A percentile compares a stretch with the other conserved stretches of the same genome.
These are phyloP conservation scores for Syrmaticus mikado DNA, from an alignment of 2,113 vertebrate species.

Conservation along the genomic window DNA sequence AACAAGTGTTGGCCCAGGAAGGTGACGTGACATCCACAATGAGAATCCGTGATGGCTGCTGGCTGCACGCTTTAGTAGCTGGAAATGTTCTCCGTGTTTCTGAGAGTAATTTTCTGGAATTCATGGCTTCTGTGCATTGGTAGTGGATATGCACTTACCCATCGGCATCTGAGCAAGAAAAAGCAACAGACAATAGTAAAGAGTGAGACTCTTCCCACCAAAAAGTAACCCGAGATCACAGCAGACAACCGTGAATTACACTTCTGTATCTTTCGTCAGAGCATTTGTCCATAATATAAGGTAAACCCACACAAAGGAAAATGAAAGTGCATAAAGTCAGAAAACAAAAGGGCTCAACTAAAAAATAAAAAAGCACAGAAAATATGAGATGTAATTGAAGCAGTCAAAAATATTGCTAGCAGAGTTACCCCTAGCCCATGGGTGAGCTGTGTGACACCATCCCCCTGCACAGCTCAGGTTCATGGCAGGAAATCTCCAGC, in stretches of 20 bases:
- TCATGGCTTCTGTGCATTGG: conserved; percentile 45
- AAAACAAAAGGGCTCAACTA: neutral
- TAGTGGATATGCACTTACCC: neutral
- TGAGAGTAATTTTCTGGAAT: conserved; percentile 23
- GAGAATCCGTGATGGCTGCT: conserved; percentile 83
- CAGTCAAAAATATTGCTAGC: neutral
- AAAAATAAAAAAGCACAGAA: neutral
- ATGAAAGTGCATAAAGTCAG: neutral
- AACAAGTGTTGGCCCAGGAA: conserved; percentile 82
- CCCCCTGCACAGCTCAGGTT: neutral
- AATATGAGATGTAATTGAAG: neutral
- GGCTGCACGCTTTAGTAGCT: conserved; percentile 32
- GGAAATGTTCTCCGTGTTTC: neutral
- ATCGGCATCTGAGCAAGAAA: neutral
- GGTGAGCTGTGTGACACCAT: neutral
- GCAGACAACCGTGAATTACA: neutral
- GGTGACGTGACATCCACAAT: conserved; percentile 85
- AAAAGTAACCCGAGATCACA: neutral
- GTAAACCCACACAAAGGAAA: neutral
- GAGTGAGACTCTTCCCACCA: neutral
- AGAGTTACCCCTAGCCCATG: neutral
- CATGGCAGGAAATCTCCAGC: neutral
- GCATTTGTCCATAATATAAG: neutral
- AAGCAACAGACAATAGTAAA: neutral
- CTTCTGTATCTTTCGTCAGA: neutral